Base-by-base conservation (phyloP, 2,113 vertebrate species). In the Halcyon malimbica region DNA sequence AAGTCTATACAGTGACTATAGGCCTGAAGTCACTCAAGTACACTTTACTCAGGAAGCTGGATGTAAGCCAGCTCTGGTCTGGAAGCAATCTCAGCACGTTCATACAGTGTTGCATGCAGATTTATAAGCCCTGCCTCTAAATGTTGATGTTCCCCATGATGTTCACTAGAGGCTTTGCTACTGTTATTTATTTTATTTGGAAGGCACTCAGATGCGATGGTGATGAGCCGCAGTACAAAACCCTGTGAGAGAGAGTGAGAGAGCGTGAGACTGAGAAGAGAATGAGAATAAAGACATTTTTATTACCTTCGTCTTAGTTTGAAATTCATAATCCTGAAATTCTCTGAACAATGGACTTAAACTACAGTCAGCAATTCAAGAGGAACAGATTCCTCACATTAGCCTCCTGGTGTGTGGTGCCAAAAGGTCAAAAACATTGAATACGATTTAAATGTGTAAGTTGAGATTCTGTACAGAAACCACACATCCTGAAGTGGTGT, bases 381-480 rank as follows among this genome's bases (percentile, higher is more conserved):
- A 97, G 90, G 84, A 98, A 93, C 94, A 95, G 90, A 97, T 95
- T 97, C 94, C 96, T 98, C 94, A 87, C 91, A 97, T 95, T 94
- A 97, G 91, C 91, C 84, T 98, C 95, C 96, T 97, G 93, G 93
- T 96, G 89, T 73, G 80, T 96, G 89, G 92, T 96, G 90, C 86
- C 96, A 97, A 97, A 98, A 98, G 97, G 97, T 98, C 96, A 97
- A 80, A 91, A 96, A 95, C 83, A 91, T 83, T 90, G 84, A 97
- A 97, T 96, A 70, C 3, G 39, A 97, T 98, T 97, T 98, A 97
- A 98, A 98, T 96, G 97, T 97, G 89, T 97, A 98, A 97, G 96
- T 50, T 88, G 88, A 92, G 93, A 97, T 76, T 80, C 62, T 96
- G 65, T 91, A 95, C 83, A 93, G 91, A 95, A 97, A 94, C 93